Conservation (phyloP, 2,797 vertebrate genomes). For the Pangasius sanitwongsei region DNA sequence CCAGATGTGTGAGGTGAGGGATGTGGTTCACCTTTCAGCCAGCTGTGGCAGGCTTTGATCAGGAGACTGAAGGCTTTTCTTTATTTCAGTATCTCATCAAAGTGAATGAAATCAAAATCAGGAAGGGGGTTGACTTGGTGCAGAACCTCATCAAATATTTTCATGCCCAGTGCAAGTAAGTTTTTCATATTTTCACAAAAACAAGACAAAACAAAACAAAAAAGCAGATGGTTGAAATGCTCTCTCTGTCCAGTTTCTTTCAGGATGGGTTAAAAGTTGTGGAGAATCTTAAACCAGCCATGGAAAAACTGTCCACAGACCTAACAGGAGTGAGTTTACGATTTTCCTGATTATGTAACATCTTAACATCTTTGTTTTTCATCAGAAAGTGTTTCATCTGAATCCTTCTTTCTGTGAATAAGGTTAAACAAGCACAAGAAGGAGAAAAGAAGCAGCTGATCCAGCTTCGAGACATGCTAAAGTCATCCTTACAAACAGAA, state of each 20-base stretch:
- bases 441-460: constrained; percentile 90
- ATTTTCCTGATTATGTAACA: background rate
- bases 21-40: background rate
- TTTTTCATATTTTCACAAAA: constrained; percentile 36
- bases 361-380: background rate
- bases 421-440: constrained; percentile 94
- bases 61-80: constrained; percentile 7
- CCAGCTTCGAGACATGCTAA: constrained; percentile 90
- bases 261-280: constrained; percentile 94
- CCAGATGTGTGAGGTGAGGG: constrained; percentile 91
- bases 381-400: background rate
- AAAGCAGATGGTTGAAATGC: background rate
- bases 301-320: constrained; percentile 88
- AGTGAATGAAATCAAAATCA: constrained; percentile 98
- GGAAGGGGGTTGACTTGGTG: constrained; percentile 94
- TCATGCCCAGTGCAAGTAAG: constrained; percentile 98
- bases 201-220: background rate
- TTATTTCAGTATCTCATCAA: constrained; percentile 90
- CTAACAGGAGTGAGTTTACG: constrained; percentile 80
- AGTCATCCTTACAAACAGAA: constrained; percentile 89
- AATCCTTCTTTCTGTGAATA: constrained; percentile 25
- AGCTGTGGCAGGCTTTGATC: background rate
- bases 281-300: constrained; percentile 88
- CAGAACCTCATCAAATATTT: constrained; percentile 98
- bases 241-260: constrained; percentile 83